Conservation (phyloP, 2,888 invertebrate species). For the Tillus elongatus region DNA sequence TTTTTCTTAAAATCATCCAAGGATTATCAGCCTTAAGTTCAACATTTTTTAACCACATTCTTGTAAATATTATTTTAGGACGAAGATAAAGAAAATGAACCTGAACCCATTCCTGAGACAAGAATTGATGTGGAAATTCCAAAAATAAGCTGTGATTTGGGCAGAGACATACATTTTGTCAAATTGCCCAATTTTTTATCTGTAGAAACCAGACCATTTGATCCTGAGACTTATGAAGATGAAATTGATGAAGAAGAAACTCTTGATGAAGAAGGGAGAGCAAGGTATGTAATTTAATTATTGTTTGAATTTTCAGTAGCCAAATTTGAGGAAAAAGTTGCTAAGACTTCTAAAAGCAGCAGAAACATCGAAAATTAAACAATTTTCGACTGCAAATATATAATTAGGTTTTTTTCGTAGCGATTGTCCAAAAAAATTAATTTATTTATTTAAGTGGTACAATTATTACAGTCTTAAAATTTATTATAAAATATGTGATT, state of each 20-base stretch:
- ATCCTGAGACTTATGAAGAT: constrained; percentile 90
- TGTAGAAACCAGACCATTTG: constrained; percentile 94
- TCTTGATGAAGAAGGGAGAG: constrained; percentile 93
- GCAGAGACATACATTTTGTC: constrained; percentile 88
- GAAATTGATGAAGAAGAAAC: constrained; percentile 98
- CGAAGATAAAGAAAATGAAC: constrained; percentile 62
- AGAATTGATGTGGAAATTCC: constrained; percentile 96
- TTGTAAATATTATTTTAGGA: constrained; percentile 43
- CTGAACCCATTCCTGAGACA: constrained; percentile 81
- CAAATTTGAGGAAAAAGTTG: too few relatives aligned
- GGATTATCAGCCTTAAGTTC: too few relatives aligned
- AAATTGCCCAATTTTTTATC: constrained; percentile 97
- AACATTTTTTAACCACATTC: constrained; percentile 7
- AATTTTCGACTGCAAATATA: too few relatives aligned
- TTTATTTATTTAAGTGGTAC: too few relatives aligned
- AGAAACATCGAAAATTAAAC: too few relatives aligned
- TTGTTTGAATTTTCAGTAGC: too few relatives aligned
- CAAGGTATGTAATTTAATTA: constrained; percentile 47
- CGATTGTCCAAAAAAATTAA: too few relatives aligned
- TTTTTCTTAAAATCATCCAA: too few relatives aligned
- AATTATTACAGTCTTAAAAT: too few relatives aligned
- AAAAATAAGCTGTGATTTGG: constrained; percentile 85
- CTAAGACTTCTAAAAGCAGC: too few relatives aligned
- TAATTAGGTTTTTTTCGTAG: too few relatives aligned
- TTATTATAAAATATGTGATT: too few relatives aligned